phyloP scores from a whole-genome alignment of 2,888 invertebrate genomes.

The Schizaphis graminum region DNA sequence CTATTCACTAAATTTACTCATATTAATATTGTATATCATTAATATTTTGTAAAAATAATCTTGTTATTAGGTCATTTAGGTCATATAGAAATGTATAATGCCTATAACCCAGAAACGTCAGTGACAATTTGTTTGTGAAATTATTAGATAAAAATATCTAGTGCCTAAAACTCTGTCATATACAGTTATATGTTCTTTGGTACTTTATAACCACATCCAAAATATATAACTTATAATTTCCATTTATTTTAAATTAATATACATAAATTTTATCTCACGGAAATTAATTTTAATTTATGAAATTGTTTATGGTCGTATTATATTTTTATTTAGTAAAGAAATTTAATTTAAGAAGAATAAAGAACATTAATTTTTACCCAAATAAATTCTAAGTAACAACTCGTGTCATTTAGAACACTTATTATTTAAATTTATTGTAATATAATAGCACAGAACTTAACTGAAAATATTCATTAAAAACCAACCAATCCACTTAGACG shows the following conservation, averaged over 20 bases:
- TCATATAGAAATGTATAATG: not conserved
- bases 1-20: not conserved
- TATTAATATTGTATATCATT: not conserved
- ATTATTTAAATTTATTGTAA: conserved; percentile 13
- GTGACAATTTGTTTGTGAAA: not conserved
- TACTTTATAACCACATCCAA: not conserved
- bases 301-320: not conserved
- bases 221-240: not conserved
- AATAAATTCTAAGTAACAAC: conserved; percentile 10
- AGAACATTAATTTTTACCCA: conserved; percentile 24
- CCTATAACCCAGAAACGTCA: not conserved
- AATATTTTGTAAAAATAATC: not conserved
- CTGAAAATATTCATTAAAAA: conserved; percentile 38
- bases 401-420: not conserved
- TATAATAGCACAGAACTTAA: not conserved
- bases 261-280: not conserved
- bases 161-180: no score
- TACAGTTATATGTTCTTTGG: not conserved
- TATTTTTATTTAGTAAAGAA: not conserved
- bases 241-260: not conserved
- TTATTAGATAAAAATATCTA: not conserved
- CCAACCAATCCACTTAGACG: conserved; percentile 14
- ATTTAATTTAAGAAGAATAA: not conserved
- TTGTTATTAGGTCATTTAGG: not conserved
- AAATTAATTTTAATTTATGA: conserved; percentile 13